Base-by-base conservation (phyloP, 2,113 vertebrate genomes). In the Drymodes brunneopygia region DNA sequence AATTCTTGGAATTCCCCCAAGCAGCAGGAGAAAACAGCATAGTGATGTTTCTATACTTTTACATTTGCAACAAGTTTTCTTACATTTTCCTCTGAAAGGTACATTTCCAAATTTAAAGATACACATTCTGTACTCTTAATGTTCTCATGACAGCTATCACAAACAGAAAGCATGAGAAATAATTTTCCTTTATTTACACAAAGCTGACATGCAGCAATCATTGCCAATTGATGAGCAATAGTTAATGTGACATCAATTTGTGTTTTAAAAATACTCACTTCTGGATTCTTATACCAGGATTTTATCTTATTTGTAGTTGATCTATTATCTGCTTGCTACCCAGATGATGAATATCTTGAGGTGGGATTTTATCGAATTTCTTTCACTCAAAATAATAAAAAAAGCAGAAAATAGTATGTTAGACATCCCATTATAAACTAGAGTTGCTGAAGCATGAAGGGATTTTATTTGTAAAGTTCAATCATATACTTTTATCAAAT, bases 391-490 rank as follows among this genome's bases (percentile, higher is more conserved):
- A 75, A 69, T 67, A 87, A 58, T 87, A 17, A 31, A 74, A 88
- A 40, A 40, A 16, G 25, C 16, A 77, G 56, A 93, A 93, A 94
- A 85, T 51, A 85, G 28, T 40, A 48, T 64, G 54, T 70, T 95
- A 50, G 51, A 33, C 77, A 95, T 94, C 56, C 45, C 36, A 9
- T 84, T 91, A 81, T 66, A 84, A 95, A 83, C 78, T 56, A 80
- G 50, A 95, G 67, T 69, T 87, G 45, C 53, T 89, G 78, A 83
- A 92, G 60, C 22, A 86, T 77, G 57, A 89, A 28, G 35, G 88
- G 80, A 94, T 92, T 86, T 93, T 81, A 87, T 95, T 67, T 90
- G 86, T 94, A 95, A 97, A 96, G 92, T 96, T 95, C 94, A 95
- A 91, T 92, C 60, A 51, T 92, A 94, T 62, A 64, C 82, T 97